Percentiles rank a stretch among this genome's conserved stretches.
phyloP scores from a whole-genome alignment of 2,888 invertebrate species.

The Nudaria mundana region DNA sequence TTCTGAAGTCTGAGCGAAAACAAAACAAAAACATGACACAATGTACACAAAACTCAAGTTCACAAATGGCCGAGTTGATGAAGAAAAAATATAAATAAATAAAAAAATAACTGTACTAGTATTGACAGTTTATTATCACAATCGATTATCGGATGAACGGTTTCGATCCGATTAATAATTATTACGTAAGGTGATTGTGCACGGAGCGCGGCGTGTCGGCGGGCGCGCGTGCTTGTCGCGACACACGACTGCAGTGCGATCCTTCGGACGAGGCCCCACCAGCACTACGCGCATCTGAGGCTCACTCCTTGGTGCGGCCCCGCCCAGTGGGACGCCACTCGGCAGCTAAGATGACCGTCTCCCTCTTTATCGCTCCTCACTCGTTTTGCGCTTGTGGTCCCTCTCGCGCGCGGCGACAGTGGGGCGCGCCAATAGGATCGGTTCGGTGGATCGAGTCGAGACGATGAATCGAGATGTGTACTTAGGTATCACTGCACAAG shows the following conservation, averaged over 20 bases:
- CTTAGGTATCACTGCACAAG: slow-evolving; percentile 80
- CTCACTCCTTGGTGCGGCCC: slow-evolving; percentile 81
- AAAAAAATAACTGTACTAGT: slow-evolving; percentile 43
- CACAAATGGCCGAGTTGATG: slow-evolving; percentile 38
- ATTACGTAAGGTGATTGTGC: slow-evolving; percentile 69
- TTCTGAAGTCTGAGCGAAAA: slow-evolving; percentile 57
- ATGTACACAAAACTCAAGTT: slow-evolving; percentile 60
- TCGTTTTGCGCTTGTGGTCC: slow-evolving; percentile 48
- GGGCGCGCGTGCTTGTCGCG: slow-evolving; percentile 72
- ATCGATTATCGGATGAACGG: slow-evolving; percentile 71
- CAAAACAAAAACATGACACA: slow-evolving; percentile 68
- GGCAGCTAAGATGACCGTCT: slow-evolving; percentile 77
- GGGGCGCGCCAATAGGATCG: slow-evolving; percentile 81
- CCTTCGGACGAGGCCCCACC: slow-evolving; percentile 82
- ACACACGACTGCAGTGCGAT: slow-evolving; percentile 81
- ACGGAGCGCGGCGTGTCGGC: slow-evolving; percentile 55
- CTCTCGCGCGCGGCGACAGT: slow-evolving; percentile 72
- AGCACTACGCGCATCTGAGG: slow-evolving; percentile 83
- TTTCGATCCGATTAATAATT: slow-evolving; percentile 68
- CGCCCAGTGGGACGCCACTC: slow-evolving; percentile 83
- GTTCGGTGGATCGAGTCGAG: slow-evolving; percentile 78
- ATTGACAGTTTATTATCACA: slow-evolving; percentile 68
- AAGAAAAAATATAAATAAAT: slow-evolving; percentile 40
- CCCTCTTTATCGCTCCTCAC: slow-evolving; percentile 65
- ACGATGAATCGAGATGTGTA: slow-evolving; percentile 81